A percentile compares a stretch with the other conserved stretches of the same genome.
phyloP scores from a whole-genome alignment of 2,797 vertebrate species.

The Podarcis siculus region DNA sequence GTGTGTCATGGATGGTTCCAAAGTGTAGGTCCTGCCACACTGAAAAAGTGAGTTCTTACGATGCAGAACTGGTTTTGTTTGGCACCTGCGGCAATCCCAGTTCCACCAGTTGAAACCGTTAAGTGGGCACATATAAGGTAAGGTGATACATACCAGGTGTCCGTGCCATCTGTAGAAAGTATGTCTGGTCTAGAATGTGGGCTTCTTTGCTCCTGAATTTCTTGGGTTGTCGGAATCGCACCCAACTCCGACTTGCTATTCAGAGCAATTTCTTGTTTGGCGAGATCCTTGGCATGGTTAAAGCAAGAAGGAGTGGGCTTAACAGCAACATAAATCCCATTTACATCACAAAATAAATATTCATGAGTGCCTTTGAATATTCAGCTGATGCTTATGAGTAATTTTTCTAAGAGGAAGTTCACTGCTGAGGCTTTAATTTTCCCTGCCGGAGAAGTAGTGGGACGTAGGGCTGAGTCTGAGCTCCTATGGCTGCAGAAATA shows the following conservation, averaged over 20 bases:
- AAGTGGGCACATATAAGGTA: background rate
- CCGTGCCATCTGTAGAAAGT: background rate
- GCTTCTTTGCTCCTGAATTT: background rate
- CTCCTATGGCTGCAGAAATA: conserved; percentile 35
- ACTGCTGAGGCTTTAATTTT: conserved; percentile 38
- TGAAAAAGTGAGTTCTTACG: no score
- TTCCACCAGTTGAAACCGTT: no score
- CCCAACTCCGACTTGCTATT: background rate
- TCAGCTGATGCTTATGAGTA: conserved; percentile 60
- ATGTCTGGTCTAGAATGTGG: no score
- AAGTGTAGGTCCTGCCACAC: no score
- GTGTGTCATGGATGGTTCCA: background rate
- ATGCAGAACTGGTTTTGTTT: no score
- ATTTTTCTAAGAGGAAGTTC: conserved; percentile 43
- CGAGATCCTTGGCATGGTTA: background rate
- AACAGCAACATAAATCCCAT: conserved; percentile 39
- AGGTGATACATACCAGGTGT: no score
- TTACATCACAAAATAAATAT: conserved; percentile 36
- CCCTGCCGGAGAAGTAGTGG: conserved; percentile 38
- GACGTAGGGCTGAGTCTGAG: conserved; percentile 46
- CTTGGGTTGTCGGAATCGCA: background rate
- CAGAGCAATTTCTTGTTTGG: background rate
- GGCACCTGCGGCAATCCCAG: background rate
- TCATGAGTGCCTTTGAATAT: conserved; percentile 44
- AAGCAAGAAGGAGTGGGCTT: conserved; percentile 30